Base-by-base conservation (phyloP, 2,113 vertebrate species). In the Oceanites oceanicus region DNA sequence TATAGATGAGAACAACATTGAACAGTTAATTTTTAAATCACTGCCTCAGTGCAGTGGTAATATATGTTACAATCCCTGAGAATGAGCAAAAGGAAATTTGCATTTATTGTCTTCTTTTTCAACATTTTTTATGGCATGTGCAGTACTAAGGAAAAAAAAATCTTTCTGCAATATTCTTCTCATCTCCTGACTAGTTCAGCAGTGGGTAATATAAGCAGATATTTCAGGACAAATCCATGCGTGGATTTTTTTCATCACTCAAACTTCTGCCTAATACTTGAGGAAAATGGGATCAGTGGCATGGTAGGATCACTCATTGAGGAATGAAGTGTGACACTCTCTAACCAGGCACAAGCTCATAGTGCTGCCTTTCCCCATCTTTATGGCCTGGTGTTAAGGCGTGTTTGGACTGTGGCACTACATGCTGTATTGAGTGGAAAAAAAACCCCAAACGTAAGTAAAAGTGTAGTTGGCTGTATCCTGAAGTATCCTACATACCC, bases 11-110 rank as follows among this genome's bases (percentile, higher is more conserved):
- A 90, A 92, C 87, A 95, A 94, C 76, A 47, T 8, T 44, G 84
- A 97, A 85, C 77, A 96, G 91, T 96, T 97, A 97, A 95, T 97
- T 97, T 95, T 94, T 97, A 96, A 97, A 96, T 96, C 93, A 85
- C 59, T 94, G 79, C 67, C 91, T 98, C 73, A 90, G 45, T 86
- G 92, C 92, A 67, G 91, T 93, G 72, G 65, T 93, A 94, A 89
- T 93, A 63, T 62, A 88, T 87, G 66, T 96, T 95, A 66, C 66
- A 96, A 42, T 94, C 79, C 72, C 72, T 86, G 61, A 72, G 61
- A 91, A 94, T 71, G 90, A 95, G 73, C 56, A 92, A 93, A 93
- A 86, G 73, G 52, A 96, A 96, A 91, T 75, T 92, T 86, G 82
- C 84, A 92, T 88, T 96, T 94, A 78, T 90, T 95, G 75, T 80